phyloP scores from a whole-genome alignment of 2,888 invertebrate species.

The Tipula vernalis region DNA sequence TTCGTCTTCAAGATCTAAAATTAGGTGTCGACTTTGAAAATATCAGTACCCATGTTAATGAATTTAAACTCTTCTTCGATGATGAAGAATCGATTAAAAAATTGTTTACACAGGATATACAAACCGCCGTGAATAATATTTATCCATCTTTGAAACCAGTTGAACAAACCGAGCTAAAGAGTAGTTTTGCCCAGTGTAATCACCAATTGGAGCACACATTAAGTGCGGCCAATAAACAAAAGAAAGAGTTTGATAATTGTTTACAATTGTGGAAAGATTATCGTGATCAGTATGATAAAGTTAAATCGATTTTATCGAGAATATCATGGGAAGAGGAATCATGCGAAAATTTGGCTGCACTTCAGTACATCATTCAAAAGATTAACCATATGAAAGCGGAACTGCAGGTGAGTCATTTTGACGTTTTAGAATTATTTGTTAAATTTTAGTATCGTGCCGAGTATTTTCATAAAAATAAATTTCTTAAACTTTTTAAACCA shows the following conservation, averaged over 20 bases:
- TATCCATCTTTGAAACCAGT: slow-evolving; percentile 71
- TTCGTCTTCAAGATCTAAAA: slow-evolving; percentile 60
- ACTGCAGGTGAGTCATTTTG: slow-evolving; percentile 48
- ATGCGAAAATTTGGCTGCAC: slow-evolving; percentile 61
- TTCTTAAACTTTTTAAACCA: not conserved
- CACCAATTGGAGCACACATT: slow-evolving; percentile 70
- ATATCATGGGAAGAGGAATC: slow-evolving; percentile 68
- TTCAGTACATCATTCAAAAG: slow-evolving; percentile 75
- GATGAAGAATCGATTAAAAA: slow-evolving; percentile 66
- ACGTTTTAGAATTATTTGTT: not conserved
- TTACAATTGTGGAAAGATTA: slow-evolving; percentile 78
- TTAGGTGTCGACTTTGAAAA: slow-evolving; percentile 83
- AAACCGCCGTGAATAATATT: slow-evolving; percentile 74
- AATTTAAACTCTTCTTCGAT: slow-evolving; percentile 76
- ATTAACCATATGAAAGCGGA: slow-evolving; percentile 60
- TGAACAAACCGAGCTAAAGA: slow-evolving; percentile 72
- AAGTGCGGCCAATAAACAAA: slow-evolving; percentile 69
- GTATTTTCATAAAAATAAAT: not conserved
- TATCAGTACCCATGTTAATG: slow-evolving; percentile 67
- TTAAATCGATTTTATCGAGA: slow-evolving; percentile 59
- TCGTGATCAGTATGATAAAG: slow-evolving; percentile 61
- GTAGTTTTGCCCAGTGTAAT: slow-evolving; percentile 68
- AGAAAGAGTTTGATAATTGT: slow-evolving; percentile 68
- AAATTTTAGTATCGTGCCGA: not conserved
- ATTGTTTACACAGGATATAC: slow-evolving; percentile 67